Evolutionary conservation across 2,113 vertebrate species (phyloP).

Genomic region (Nibea albiflora): DNA sequence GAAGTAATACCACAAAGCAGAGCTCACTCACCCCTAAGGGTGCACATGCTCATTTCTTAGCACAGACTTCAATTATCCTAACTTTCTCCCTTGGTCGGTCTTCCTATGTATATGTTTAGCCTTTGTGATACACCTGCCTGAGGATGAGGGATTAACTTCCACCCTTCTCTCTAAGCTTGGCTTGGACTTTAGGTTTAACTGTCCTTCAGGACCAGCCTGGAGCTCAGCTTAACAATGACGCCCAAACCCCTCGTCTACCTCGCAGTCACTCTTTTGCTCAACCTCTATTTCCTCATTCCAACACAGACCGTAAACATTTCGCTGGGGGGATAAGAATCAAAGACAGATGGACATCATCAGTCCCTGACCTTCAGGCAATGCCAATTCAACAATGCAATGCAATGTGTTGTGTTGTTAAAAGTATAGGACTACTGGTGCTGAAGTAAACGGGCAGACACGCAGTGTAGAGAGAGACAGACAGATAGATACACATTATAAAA

Average conservation of each 20-base stretch:
- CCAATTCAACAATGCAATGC: slow-evolving; percentile 54
- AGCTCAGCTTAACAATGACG: slow-evolving; percentile 76
- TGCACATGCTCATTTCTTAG: slow-evolving; percentile 76
- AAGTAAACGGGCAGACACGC: slow-evolving; percentile 42
- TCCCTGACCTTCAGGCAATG: slow-evolving; percentile 73
- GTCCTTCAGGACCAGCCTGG: slow-evolving; percentile 79
- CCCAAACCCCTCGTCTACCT: slow-evolving; percentile 60
- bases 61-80: slow-evolving; percentile 83
- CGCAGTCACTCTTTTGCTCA: slow-evolving; percentile 59
- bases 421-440: slow-evolving; percentile 24
- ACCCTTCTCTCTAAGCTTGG: slow-evolving; percentile 65
- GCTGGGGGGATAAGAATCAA: slow-evolving; percentile 68
- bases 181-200: slow-evolving; percentile 76
- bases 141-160: slow-evolving; percentile 82
- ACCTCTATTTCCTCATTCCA: slow-evolving; percentile 63
- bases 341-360: slow-evolving; percentile 76
- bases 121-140: slow-evolving; percentile 83
- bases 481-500: slow-evolving; percentile 65
- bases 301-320: slow-evolving; percentile 65
- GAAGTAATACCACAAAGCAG: slow-evolving; percentile 77
- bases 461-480: slow-evolving; percentile 47
- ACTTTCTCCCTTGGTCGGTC: slow-evolving; percentile 77
- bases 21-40: slow-evolving; percentile 73
- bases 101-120: slow-evolving; percentile 85
- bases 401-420: slow-evolving; percentile 56